Evolutionary conservation across 1,140 invertebrate genomes (phyloP).

Genomic region (Luehdorfia chinensis): DNA sequence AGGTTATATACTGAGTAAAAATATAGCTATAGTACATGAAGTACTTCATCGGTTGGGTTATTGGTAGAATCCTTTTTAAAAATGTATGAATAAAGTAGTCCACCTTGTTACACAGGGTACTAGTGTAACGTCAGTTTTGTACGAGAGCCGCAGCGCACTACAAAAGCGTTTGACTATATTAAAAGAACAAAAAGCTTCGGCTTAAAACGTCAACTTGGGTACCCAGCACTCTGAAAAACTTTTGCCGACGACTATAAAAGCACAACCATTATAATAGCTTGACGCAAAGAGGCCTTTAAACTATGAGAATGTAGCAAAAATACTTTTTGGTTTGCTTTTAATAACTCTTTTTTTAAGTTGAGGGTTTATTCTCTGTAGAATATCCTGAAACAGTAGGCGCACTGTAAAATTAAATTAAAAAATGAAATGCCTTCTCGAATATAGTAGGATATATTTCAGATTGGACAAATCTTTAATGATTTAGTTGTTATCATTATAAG

Average conservation of each 20-base stretch:
- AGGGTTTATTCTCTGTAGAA: neutral
- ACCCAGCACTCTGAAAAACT: conserved; percentile 33
- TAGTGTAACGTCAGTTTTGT: conserved; percentile 21
- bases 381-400: too few relatives aligned
- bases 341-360: conserved; percentile 20
- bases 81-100: neutral
- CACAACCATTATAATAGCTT: conserved; percentile 37
- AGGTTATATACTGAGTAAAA: too few relatives aligned
- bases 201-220: conserved; percentile 30
- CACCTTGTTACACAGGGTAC: conserved; percentile 12
- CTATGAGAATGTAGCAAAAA: conserved; percentile 31
- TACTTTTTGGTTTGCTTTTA: conserved; percentile 27
- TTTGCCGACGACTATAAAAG: conserved; percentile 32
- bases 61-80: conserved; percentile 2
- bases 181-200: conserved; percentile 34
- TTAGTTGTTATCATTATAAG: too few relatives aligned
- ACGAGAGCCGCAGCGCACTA: conserved; percentile 13
- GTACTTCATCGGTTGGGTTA: too few relatives aligned
- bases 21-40: too few relatives aligned
- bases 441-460: too few relatives aligned
- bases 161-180: conserved; percentile 29
- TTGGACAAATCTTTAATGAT: too few relatives aligned
- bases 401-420: too few relatives aligned
- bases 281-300: conserved; percentile 33
- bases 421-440: too few relatives aligned